A percentile compares a stretch with the other conserved stretches of the same genome.
phyloP scores from a whole-genome alignment of 2,888 invertebrate genomes.

The Sesia apiformis region DNA sequence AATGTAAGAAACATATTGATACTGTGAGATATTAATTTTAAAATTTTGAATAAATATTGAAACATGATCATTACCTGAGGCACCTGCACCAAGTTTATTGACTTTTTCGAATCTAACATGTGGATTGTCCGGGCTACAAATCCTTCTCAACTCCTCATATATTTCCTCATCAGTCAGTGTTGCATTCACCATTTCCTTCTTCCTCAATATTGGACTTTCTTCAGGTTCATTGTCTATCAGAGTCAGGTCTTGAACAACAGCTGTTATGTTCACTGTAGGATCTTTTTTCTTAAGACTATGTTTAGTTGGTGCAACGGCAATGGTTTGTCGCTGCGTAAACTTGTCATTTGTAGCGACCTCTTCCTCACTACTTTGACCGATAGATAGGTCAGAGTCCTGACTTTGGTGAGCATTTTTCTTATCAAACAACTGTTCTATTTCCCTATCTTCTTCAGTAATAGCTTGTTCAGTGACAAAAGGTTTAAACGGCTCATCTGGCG shows the following conservation, averaged over 20 bases:
- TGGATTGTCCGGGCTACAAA: conserved; percentile 90
- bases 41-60: neutral
- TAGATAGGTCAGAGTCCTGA: conserved; percentile 70
- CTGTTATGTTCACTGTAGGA: conserved; percentile 42
- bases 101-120: conserved; percentile 84
- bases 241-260: conserved; percentile 54
- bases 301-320: conserved; percentile 70
- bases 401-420: conserved; percentile 83
- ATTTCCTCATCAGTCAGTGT: conserved; percentile 82
- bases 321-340: conserved; percentile 63
- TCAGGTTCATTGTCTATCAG: conserved; percentile 59
- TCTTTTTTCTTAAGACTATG: conserved; percentile 54
- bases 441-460: conserved; percentile 87
- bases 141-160: conserved; percentile 82
- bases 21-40: too few species aligned
- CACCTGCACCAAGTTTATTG: conserved; percentile 92
- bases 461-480: conserved; percentile 87
- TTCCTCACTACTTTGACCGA: conserved; percentile 72
- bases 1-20: too few species aligned
- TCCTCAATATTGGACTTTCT: conserved; percentile 76
- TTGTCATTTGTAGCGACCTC: conserved; percentile 56
- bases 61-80: conserved; percentile 74
- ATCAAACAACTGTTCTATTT: conserved; percentile 84
- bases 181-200: conserved; percentile 71
- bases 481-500: conserved; percentile 82